These are phyloP conservation scores for Pseudoatta argentina DNA, from an alignment of 1,140 invertebrate species.

Conservation along the genomic window DNA sequence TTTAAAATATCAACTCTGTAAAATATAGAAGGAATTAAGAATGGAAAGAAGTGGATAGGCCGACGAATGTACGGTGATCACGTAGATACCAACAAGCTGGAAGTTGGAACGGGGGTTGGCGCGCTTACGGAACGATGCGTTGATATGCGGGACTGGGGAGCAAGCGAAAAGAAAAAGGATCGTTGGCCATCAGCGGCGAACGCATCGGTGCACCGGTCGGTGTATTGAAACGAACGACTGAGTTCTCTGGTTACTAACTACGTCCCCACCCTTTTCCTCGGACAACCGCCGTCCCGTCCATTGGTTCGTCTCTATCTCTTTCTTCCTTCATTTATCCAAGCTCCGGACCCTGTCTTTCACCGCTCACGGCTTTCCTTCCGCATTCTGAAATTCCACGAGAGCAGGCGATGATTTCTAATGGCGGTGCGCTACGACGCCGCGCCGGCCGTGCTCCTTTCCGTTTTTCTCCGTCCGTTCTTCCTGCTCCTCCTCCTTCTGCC, in stretches of 20 bases:
- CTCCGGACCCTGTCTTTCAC: slow-evolving; percentile 55
- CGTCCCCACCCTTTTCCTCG: slow-evolving; percentile 66
- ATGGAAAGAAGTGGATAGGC: background rate
- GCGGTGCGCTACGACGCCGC: slow-evolving; percentile 62
- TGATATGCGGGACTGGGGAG: background rate
- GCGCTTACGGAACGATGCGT: slow-evolving; percentile 35
- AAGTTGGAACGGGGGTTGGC: background rate
- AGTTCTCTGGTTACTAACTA: slow-evolving; percentile 80
- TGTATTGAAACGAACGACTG: slow-evolving; percentile 79
- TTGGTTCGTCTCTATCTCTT: slow-evolving; percentile 37
- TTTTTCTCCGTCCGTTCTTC: slow-evolving; percentile 57
- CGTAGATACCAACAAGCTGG: background rate
- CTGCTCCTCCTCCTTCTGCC: slow-evolving; percentile 54
- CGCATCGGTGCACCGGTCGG: slow-evolving; percentile 69
- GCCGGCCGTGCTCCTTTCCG: slow-evolving; percentile 55
- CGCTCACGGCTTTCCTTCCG: slow-evolving; percentile 81
- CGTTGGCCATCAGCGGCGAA: slow-evolving; percentile 70
- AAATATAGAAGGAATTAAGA: background rate
- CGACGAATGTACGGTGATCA: background rate
- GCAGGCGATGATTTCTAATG: slow-evolving; percentile 78
- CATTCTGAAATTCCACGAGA: slow-evolving; percentile 81
- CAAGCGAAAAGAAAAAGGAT: slow-evolving; percentile 59
- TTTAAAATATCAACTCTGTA: background rate
- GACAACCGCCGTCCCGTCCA: background rate
- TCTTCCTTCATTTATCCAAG: slow-evolving; percentile 2